Base-by-base conservation (phyloP, 2,888 invertebrate genomes). In the Pheosia gnoma region DNA sequence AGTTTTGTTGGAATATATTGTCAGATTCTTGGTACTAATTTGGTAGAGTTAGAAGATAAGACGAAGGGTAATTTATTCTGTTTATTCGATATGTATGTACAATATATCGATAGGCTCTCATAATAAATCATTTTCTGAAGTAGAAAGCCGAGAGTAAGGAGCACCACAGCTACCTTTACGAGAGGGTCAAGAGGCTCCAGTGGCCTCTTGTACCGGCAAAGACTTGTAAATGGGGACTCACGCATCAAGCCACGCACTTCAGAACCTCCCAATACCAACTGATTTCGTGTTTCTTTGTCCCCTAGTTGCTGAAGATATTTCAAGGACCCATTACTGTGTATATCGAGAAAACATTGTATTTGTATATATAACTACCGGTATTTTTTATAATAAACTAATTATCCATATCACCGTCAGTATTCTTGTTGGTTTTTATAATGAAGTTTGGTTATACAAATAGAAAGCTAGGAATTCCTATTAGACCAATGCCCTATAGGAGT, bases 161-260 rank as follows among this genome's bases (percentile, higher is more conserved):
- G 73, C 69, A 66, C 75, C 75, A 75, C 70, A 69, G 73, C 68
- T 68, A 68, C 71, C 75, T 75, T 69, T 68, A 70, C 62, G 67
- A 80, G 80, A 84, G 86, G 90, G 90, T 72, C 76, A 74, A 75
- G 72, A 63, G 68, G 64, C 72, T 88, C 86, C 84, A 88, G 89
- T 78, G 80, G 64, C 73, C 83, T 77, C 88, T 90, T 84, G 84
- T 86, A 86, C 86, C 82, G 70, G 81, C 81, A 75, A 83, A 86
- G 84, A 86, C 87, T 86, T 85, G 85, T 87, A 87, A 89, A 89
- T 86, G 84, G 87, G 80, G 86, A 86, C 85, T 83, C 83, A 79
- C 85, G 84, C 79, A 63, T 65, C 65, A 70, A 76, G 77, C 79
- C 81, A 81, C 74, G 82, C 78, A 78, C 82, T 83, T 82, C 80